These are phyloP conservation scores for Amphimallon solstitiale DNA, from an alignment of 2,888 invertebrate species.

Conservation along the genomic window DNA sequence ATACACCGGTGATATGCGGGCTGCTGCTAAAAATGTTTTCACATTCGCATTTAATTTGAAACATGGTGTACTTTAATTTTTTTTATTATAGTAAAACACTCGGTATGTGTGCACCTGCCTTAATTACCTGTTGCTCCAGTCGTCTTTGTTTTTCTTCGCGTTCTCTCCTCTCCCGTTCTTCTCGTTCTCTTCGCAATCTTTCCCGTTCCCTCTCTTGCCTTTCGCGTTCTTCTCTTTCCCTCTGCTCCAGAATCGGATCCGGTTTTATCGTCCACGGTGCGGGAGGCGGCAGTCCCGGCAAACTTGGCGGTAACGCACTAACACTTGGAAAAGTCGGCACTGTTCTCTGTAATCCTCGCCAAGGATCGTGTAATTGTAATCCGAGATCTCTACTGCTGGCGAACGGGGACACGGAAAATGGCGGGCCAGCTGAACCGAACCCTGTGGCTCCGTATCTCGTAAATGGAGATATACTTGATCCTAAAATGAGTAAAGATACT, in stretches of 20 bases:
- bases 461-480: constrained; percentile 81
- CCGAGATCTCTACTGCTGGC: constrained; percentile 49
- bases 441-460: constrained; percentile 73
- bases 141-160: constrained; percentile 64
- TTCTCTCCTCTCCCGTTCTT: constrained; percentile 70
- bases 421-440: constrained; percentile 64
- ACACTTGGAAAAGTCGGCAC: constrained; percentile 67
- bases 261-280: constrained; percentile 74
- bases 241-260: constrained; percentile 71
- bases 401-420: constrained; percentile 55
- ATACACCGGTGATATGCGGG: no score
- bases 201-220: constrained; percentile 69
- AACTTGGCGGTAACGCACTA: constrained; percentile 63
- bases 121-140: constrained; percentile 64
- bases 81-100: no score
- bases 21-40: no score
- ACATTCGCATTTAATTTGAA: no score
- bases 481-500: constrained; percentile 53
- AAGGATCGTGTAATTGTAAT: constrained; percentile 69
- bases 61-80: no score
- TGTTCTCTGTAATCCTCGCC: constrained; percentile 74
- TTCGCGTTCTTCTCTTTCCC: constrained; percentile 73
- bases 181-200: constrained; percentile 66
- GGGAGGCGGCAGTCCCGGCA: constrained; percentile 61
- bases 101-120: no score